Conservation (phyloP, 2,797 vertebrate species). For the Falco berigora region DNA sequence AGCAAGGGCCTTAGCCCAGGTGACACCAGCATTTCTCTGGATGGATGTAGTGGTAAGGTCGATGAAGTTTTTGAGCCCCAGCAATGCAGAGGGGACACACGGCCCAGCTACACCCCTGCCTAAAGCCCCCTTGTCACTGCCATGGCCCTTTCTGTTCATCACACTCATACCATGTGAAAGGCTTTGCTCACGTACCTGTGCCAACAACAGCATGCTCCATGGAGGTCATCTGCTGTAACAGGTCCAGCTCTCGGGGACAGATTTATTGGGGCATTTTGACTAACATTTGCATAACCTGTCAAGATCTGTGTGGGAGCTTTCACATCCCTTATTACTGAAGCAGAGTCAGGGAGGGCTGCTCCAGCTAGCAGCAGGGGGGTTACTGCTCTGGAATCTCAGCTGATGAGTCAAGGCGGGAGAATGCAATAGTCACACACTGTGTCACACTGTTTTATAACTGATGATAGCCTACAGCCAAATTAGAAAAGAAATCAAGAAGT, state of each 20-base stretch:
- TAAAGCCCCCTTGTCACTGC: fast-evolving
- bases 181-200: background rate
- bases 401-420: slow-evolving; percentile 69
- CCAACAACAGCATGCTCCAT: fast-evolving
- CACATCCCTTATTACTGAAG: slow-evolving; percentile 29
- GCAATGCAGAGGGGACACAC: background rate
- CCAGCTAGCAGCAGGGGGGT: slow-evolving; percentile 56
- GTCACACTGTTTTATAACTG: slow-evolving; percentile 41
- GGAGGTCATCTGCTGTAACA: background rate
- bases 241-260: background rate
- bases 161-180: background rate
- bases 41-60: background rate
- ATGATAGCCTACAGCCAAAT: slow-evolving; percentile 37
- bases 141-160: fast-evolving
- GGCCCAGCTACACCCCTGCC: background rate
- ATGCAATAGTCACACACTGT: slow-evolving; percentile 49
- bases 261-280: slow-evolving; percentile 47
- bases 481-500: background rate
- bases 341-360: slow-evolving; percentile 48
- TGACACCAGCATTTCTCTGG: background rate
- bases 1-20: background rate
- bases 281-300: slow-evolving; percentile 55
- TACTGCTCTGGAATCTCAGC: slow-evolving; percentile 61
- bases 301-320: slow-evolving; percentile 44
- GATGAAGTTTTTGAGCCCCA: background rate